Evolutionary conservation across 2,113 vertebrate species (phyloP).

Genomic region (Istiophorus platypterus): DNA sequence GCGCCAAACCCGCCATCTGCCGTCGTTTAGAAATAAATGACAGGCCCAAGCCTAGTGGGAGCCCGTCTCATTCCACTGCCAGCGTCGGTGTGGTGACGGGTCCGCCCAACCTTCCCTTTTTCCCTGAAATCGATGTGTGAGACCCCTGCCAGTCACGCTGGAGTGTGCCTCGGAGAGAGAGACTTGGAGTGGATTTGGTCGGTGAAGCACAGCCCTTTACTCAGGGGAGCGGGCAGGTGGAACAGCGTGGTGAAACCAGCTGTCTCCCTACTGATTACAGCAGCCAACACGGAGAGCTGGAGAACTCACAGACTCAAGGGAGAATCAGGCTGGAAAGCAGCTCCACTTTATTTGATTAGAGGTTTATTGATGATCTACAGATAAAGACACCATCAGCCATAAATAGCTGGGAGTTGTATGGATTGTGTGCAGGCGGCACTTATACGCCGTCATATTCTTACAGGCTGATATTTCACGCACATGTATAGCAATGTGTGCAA

Average conservation of each 20-base stretch:
- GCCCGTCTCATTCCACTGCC: slow-evolving; percentile 79
- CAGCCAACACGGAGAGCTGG: slow-evolving; percentile 57
- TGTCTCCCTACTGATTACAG: slow-evolving; percentile 78
- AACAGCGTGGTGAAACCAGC: slow-evolving; percentile 76
- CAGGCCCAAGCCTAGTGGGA: slow-evolving; percentile 79
- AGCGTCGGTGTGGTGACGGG: slow-evolving; percentile 66
- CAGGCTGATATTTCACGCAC: slow-evolving; percentile 58
- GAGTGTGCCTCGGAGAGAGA: slow-evolving; percentile 70
- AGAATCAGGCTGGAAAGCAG: slow-evolving; percentile 49
- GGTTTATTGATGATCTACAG: slow-evolving; percentile 58
- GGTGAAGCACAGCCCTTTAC: slow-evolving; percentile 74
- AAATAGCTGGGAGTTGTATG: slow-evolving; percentile 53
- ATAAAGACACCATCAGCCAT: slow-evolving; percentile 49
- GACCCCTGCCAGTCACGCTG: slow-evolving; percentile 78
- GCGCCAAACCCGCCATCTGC: slow-evolving; percentile 83
- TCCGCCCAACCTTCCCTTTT: slow-evolving; percentile 71
- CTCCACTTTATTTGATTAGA: slow-evolving; percentile 63
- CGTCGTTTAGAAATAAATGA: slow-evolving; percentile 85
- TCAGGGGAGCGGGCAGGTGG: slow-evolving; percentile 79
- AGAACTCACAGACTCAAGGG: slow-evolving; percentile 45
- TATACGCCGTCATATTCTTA: background rate
- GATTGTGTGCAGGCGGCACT: slow-evolving; percentile 24
- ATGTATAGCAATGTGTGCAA: slow-evolving; percentile 26
- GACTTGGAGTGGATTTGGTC: slow-evolving; percentile 78
- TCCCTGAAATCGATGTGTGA: slow-evolving; percentile 75